phyloP scores from a whole-genome alignment of 2,797 vertebrate species.

The Ctenochaetus hawaiiensis region DNA sequence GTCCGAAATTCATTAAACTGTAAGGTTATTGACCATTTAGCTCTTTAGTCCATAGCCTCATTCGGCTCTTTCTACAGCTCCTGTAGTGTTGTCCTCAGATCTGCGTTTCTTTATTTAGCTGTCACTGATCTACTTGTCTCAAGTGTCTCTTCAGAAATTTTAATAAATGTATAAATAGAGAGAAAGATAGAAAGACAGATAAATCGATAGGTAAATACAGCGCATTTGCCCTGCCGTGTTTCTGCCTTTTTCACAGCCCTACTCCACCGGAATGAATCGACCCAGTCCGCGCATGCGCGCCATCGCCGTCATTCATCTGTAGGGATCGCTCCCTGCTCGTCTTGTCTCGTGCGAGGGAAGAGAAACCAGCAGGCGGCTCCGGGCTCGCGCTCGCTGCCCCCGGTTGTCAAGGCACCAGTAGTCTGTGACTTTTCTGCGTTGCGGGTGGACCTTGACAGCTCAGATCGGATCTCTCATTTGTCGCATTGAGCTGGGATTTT shows the following conservation, averaged over 20 bases:
- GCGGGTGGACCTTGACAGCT: constrained; percentile 54
- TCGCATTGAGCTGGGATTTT: constrained; percentile 29
- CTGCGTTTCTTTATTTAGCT: neutral
- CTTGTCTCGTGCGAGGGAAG: constrained; percentile 61
- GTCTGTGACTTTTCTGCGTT: constrained; percentile 49
- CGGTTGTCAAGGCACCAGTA: constrained; percentile 50
- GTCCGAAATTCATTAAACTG: neutral
- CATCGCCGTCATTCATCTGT: constrained; percentile 51
- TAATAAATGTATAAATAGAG: too few relatives aligned
- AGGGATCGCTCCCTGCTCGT: constrained; percentile 34
- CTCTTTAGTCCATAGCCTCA: neutral
- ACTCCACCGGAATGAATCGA: constrained; percentile 68
- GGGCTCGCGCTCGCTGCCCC: constrained; percentile 54
- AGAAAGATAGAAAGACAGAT: neutral
- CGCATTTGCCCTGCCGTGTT: constrained; percentile 2
- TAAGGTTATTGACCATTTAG: neutral
- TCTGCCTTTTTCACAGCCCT: constrained; percentile 25
- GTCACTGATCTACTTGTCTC: neutral
- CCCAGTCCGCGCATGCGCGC: constrained; percentile 76
- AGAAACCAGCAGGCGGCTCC: constrained; percentile 75
- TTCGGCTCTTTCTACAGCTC: neutral
- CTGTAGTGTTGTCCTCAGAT: neutral
- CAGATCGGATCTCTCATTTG: constrained; percentile 11
- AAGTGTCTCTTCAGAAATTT: neutral
- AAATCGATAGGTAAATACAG: neutral